Evolutionary conservation across 2,888 invertebrate genomes (phyloP).

Genomic region (Calephelis perditalis): DNA sequence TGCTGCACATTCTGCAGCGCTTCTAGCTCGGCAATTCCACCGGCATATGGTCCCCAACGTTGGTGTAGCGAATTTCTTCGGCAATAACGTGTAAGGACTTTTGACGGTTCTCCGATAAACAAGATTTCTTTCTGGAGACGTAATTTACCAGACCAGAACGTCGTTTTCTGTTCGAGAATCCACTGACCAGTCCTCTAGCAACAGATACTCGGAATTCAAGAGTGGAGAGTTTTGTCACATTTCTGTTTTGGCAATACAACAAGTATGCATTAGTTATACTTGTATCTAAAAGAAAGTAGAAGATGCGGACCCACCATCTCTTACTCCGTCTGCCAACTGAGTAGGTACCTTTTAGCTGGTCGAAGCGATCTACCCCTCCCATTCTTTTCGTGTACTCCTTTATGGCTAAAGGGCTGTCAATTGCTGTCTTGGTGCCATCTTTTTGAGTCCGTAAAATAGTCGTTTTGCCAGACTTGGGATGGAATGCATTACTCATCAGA

Average conservation of each 20-base stretch:
- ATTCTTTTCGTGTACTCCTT: no score
- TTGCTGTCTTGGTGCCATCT: no score
- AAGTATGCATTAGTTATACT: neutral
- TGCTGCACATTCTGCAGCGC: neutral
- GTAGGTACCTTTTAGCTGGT: no score
- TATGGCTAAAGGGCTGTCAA: no score
- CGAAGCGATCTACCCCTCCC: no score
- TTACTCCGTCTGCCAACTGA: no score
- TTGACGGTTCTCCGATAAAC: neutral
- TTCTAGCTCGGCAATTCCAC: neutral
- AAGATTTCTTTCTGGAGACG: neutral
- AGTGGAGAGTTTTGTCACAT: neutral
- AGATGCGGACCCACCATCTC: no score
- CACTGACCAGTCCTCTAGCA: neutral
- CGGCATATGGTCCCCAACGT: neutral
- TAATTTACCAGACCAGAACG: neutral
- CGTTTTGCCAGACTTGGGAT: no score
- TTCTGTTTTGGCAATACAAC: neutral
- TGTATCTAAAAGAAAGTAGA: neutral
- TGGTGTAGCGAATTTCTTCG: neutral
- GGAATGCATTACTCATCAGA: no score
- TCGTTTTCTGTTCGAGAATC: neutral
- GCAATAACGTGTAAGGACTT: neutral
- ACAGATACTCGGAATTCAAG: neutral
- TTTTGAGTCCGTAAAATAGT: no score